Conservation (phyloP, 2,113 vertebrate genomes). For the Ardeotis arabs region DNA sequence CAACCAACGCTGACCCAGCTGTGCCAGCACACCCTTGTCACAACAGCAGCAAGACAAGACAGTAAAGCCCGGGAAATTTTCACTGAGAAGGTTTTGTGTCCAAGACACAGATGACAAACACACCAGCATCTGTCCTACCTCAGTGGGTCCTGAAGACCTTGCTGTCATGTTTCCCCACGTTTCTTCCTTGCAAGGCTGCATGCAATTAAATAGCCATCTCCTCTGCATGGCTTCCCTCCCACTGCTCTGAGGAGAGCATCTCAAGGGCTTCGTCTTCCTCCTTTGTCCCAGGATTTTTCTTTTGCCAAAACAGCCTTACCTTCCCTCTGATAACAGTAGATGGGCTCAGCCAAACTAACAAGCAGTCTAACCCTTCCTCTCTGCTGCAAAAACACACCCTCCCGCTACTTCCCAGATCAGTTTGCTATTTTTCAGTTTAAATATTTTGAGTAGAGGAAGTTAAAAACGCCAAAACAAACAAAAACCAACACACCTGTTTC, state of each 20-base stretch:
- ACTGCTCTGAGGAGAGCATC: neutral
- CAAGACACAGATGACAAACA: neutral
- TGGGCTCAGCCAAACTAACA: no score
- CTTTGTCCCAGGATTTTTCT: no score
- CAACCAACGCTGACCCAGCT: no score
- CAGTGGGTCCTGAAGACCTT: neutral
- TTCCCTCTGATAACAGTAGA: neutral
- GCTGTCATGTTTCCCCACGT: neutral
- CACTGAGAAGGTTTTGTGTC: neutral
- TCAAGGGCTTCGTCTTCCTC: neutral
- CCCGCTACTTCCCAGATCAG: rapidly evolving
- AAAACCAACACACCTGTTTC: neutral
- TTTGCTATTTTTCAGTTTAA: rapidly evolving
- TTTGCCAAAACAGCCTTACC: neutral
- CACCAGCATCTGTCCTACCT: neutral
- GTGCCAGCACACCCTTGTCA: neutral
- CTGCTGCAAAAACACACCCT: neutral
- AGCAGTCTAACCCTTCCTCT: neutral
- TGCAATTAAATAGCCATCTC: neutral
- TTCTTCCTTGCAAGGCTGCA: neutral
- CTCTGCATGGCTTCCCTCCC: neutral
- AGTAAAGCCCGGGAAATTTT: neutral
- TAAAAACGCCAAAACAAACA: neutral
- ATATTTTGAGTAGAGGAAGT: neutral
- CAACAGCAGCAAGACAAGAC: no score